phyloP scores from a whole-genome alignment of 2,888 invertebrate genomes.

The Cremastobaeus sp. region DNA sequence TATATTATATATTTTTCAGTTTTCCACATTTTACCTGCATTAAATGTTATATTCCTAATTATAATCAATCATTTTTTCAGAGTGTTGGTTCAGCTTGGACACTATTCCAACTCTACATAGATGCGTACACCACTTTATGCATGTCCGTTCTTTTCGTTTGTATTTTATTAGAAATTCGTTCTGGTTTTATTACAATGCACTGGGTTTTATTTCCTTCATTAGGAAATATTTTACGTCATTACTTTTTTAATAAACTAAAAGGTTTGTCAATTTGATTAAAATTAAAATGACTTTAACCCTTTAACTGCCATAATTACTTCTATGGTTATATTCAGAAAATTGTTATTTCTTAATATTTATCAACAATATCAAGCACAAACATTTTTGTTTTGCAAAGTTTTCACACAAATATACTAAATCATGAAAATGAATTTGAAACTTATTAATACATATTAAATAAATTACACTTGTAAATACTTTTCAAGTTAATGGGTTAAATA shows the following conservation, averaged over 20 bases:
- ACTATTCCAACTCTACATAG: constrained; percentile 81
- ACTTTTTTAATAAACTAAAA: constrained; percentile 79
- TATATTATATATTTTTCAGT: constrained; percentile 5
- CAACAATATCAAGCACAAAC: background rate
- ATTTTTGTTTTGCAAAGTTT: constrained; percentile 71
- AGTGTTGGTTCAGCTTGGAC: constrained; percentile 79
- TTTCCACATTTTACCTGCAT: background rate
- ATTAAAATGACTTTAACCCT: too few species aligned
- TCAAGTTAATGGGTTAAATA: too few species aligned
- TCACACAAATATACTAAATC: too few species aligned
- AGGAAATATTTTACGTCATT: constrained; percentile 80
- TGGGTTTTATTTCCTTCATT: constrained; percentile 83
- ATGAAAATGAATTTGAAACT: too few species aligned
- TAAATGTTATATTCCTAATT: background rate
- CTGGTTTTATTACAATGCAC: constrained; percentile 84
- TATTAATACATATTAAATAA: too few species aligned
- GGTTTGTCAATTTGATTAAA: constrained; percentile 65
- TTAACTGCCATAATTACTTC: too few species aligned
- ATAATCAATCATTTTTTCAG: constrained; percentile 63
- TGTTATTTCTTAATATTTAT: too few species aligned
- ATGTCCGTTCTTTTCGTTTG: constrained; percentile 80
- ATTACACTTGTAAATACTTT: too few species aligned
- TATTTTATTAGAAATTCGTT: constrained; percentile 81
- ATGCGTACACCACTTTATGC: constrained; percentile 81
- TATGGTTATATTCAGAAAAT: too few species aligned